Evolutionary conservation across 1,140 invertebrate species (phyloP).

Genomic region (Homarus americanus): DNA sequence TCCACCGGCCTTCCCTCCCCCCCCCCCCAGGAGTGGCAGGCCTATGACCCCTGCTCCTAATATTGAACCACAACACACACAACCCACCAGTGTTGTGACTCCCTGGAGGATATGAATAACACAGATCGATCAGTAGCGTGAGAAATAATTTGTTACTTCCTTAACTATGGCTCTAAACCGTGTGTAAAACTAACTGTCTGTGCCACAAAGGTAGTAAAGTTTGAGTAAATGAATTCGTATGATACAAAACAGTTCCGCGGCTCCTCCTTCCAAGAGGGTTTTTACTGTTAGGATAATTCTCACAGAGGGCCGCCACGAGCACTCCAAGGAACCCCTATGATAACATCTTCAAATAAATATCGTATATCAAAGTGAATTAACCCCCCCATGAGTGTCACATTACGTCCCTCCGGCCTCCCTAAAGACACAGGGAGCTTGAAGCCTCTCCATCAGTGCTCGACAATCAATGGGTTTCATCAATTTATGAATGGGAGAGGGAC

Average conservation of each 20-base stretch:
- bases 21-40: too few relatives aligned
- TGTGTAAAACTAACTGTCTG: too few relatives aligned
- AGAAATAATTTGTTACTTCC: too few relatives aligned
- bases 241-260: not conserved
- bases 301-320: not conserved
- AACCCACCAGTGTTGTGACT: too few relatives aligned
- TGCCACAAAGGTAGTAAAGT: too few relatives aligned
- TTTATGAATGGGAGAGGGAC: slow-evolving; percentile 38
- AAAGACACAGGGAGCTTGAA: not conserved
- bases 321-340: not conserved
- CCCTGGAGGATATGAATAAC: too few relatives aligned
- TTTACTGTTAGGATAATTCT: not conserved
- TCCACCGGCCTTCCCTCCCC: too few relatives aligned
- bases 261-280: not conserved
- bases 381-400: not conserved
- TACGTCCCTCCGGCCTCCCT: slow-evolving; percentile 4
- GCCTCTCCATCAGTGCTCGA: not conserved
- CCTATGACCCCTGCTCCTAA: too few relatives aligned
- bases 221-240: too few relatives aligned
- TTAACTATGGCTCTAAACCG: too few relatives aligned
- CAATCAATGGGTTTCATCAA: slow-evolving; percentile 45
- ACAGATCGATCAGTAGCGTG: too few relatives aligned
- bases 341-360: slow-evolving; percentile 6
- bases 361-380: slow-evolving; percentile 27
- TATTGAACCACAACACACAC: too few relatives aligned